Evolutionary conservation across 1,140 invertebrate species (phyloP), one percentile per base, ranked within the genome.

Genomic region (Penaeus vannamei): DNA sequence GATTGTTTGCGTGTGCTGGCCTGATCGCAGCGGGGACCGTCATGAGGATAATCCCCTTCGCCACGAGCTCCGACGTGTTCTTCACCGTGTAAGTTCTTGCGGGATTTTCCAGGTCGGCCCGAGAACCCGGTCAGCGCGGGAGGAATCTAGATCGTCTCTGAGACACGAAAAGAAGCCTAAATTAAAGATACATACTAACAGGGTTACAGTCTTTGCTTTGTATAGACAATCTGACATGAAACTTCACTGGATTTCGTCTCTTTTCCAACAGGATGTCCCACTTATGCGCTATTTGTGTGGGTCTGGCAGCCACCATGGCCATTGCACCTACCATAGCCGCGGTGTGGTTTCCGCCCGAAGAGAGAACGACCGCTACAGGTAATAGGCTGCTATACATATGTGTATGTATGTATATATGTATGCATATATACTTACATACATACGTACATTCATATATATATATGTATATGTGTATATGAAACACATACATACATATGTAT

Each of bases 291-390:
- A 79, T 92, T 85, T 66, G 93, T 64, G 93, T 92, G 87, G 93
- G 93, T 17, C 84, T 93, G 17, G 92, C 92, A 29, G 93, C 92
- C 5, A 92, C 92, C 29, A 92, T 93, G 92, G 92, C 92, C 5
- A 92, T 91, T 1, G 91, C 92, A 2, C 92, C 93, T 0, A 90
- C 90, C 10, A 82, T 93, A 29, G 93, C 93, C 19, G 91, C 92
- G 14, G 85, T 91, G 20, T 93, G 93, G 93, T 93, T 93, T 90
- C 92, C 93, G 7, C 91, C 92, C 7, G 76, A 92, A 26, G 92
- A 93, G 85, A 91, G 92, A 81, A 92, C 93, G n/a, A 92, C 92
- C 5, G 92, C 92, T 29, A 91, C 91, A 69, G 86, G 89, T 84
- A 60, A 29, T 32, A 36, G 32, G 32, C 26, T 29, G 0, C 29